A percentile compares a stretch with the other conserved stretches of the same genome.
Evolutionary conservation across 2,888 invertebrate species (phyloP).

Genomic region (Mylabris sibirica): DNA sequence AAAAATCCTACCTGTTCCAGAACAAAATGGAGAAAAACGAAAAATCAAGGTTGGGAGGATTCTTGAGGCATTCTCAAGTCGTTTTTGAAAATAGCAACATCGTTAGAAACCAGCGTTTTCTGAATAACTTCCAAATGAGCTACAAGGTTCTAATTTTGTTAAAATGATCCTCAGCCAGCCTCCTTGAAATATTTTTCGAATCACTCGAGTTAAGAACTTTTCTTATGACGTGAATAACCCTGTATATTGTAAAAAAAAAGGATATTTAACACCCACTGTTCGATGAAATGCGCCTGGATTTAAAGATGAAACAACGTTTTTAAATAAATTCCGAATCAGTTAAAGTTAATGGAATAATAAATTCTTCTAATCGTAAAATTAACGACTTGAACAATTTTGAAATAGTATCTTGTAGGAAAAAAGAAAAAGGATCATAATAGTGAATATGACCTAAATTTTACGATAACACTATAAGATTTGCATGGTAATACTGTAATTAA

Average conservation of each 20-base stretch:
- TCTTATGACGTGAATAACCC: too few species aligned
- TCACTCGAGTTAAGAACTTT: too few species aligned
- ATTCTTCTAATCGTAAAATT: constrained; percentile 8
- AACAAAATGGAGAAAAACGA: too few species aligned
- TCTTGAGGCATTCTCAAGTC: too few species aligned
- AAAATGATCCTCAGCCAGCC: too few species aligned
- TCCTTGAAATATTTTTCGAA: too few species aligned
- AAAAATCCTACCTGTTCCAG: too few species aligned
- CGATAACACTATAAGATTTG: neutral
- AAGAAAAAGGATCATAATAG: neutral
- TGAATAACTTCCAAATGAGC: too few species aligned
- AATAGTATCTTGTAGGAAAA: neutral
- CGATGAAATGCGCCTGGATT: neutral
- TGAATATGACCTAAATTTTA: neutral
- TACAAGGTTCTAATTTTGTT: too few species aligned
- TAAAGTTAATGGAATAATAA: constrained; percentile 7
- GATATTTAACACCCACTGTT: neutral
- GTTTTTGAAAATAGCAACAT: too few species aligned
- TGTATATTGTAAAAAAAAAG: neutral
- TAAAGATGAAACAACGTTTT: neutral
- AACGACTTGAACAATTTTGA: neutral
- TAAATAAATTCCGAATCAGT: neutral
- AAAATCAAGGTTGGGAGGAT: too few species aligned
- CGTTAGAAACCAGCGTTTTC: too few species aligned
- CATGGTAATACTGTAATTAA: neutral